phyloP scores from a whole-genome alignment of 2,888 invertebrate genomes.

The Hemaris fuciformis region DNA sequence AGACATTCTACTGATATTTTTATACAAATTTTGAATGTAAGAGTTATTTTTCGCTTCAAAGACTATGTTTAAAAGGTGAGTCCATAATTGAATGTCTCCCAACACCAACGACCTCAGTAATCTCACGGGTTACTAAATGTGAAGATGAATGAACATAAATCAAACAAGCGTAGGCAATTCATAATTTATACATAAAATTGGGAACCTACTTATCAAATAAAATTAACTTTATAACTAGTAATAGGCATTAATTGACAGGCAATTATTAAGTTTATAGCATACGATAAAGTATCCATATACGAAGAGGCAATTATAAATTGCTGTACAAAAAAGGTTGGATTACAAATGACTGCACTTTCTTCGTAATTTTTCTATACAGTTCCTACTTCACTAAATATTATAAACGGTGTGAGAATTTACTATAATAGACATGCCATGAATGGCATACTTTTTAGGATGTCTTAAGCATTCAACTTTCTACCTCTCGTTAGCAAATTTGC shows the following conservation, averaged over 20 bases:
- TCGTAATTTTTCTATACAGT: background rate
- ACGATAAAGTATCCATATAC: constrained; percentile 3
- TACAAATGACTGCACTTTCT: constrained; percentile 11
- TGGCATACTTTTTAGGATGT: constrained; percentile 13
- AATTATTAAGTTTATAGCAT: constrained; percentile 14
- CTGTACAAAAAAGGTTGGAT: constrained; percentile 5
- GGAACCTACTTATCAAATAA: constrained; percentile 1
- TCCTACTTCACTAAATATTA: background rate
- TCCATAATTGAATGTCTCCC: background rate
- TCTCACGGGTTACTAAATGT: background rate
- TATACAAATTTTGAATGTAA: too few species aligned
- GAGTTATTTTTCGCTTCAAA: background rate
- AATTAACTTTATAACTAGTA: constrained; percentile 14
- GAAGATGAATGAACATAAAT: constrained; percentile 2
- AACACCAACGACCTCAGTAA: background rate
- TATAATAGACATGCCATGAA: constrained; percentile 22
- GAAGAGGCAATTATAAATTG: constrained; percentile 11
- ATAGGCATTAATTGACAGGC: constrained; percentile 1
- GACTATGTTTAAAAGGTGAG: background rate
- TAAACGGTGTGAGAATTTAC: constrained; percentile 11
- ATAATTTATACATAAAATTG: background rate
- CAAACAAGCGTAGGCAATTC: background rate
- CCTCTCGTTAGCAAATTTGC: background rate
- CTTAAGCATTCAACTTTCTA: constrained; percentile 8
- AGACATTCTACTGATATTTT: too few species aligned